These are phyloP conservation scores for Ciconia nigra DNA, from an alignment of 2,797 vertebrate species.

Conservation along the genomic window DNA sequence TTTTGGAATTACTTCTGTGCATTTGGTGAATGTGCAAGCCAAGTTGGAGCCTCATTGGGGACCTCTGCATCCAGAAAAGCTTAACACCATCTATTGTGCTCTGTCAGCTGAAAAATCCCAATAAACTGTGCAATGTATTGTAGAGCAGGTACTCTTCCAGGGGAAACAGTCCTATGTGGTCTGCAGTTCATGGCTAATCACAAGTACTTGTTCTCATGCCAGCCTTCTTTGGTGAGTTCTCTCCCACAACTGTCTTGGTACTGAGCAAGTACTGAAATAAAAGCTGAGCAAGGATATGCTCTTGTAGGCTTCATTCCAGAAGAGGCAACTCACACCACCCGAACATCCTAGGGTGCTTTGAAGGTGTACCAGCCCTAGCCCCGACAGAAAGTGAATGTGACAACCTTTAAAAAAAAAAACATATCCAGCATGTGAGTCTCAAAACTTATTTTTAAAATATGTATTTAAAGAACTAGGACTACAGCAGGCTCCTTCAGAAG, in stretches of 20 bases:
- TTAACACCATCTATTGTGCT: not conserved
- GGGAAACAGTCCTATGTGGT: accelerated
- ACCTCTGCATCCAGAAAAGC: not conserved
- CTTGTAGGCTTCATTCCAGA: not conserved
- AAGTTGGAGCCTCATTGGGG: not conserved
- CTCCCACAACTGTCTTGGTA: not conserved
- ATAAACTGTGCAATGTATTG: accelerated
- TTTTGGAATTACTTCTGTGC: not conserved
- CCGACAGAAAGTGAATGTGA: not conserved
- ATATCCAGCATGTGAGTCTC: not conserved
- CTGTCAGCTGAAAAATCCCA: not conserved
- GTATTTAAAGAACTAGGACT: not conserved
- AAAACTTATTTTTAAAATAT: not conserved
- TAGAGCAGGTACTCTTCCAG: not conserved
- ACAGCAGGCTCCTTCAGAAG: not conserved
- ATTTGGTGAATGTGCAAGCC: not conserved
- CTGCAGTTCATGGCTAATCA: not conserved
- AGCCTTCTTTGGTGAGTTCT: not conserved
- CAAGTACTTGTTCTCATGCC: not conserved
- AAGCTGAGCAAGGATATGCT: not conserved
- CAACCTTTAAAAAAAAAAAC: not conserved
- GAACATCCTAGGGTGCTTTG: not conserved
- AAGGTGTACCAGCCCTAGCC: not conserved
- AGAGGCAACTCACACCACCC: not conserved
- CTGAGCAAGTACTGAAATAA: not conserved